Percentiles rank a stretch among this genome's conserved stretches.
Conservation (phyloP, 2,888 invertebrate species). For the Chymomyza procnemis region DNA sequence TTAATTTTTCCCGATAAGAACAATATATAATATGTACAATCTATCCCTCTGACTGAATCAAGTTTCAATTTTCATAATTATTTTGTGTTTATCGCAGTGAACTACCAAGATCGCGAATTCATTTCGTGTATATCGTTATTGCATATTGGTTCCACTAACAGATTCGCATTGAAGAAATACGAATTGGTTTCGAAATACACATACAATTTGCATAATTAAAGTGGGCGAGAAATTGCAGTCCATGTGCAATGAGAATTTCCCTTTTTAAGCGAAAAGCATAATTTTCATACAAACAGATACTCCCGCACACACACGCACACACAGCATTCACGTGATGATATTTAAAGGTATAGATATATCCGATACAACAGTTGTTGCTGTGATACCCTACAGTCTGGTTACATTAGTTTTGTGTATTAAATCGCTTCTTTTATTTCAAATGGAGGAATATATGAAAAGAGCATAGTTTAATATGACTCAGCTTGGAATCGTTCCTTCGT, state of each 20-base stretch:
- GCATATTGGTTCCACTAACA: background rate
- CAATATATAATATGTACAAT: too few species aligned
- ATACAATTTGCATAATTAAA: constrained; percentile 68
- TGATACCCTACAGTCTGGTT: too few species aligned
- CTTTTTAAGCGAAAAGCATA: constrained; percentile 48
- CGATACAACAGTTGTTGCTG: background rate
- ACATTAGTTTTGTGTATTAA: too few species aligned
- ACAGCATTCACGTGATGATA: background rate
- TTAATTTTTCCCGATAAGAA: too few species aligned
- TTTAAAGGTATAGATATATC: background rate
- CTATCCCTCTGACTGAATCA: too few species aligned
- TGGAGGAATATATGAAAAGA: too few species aligned
- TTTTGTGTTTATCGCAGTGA: background rate
- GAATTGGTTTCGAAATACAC: constrained; percentile 65
- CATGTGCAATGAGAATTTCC: constrained; percentile 63
- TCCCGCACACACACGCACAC: background rate
- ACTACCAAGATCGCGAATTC: background rate
- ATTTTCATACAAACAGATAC: constrained; percentile 28
- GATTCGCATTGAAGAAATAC: constrained; percentile 42
- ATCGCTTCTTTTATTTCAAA: too few species aligned
- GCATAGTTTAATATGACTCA: too few species aligned
- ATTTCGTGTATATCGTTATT: background rate
- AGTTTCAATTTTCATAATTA: too few species aligned
- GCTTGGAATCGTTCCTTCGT: too few species aligned
- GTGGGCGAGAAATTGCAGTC: constrained; percentile 66